Evolutionary conservation across 2,888 invertebrate species (phyloP).

Genomic region (Stegana nigrithorax): DNA sequence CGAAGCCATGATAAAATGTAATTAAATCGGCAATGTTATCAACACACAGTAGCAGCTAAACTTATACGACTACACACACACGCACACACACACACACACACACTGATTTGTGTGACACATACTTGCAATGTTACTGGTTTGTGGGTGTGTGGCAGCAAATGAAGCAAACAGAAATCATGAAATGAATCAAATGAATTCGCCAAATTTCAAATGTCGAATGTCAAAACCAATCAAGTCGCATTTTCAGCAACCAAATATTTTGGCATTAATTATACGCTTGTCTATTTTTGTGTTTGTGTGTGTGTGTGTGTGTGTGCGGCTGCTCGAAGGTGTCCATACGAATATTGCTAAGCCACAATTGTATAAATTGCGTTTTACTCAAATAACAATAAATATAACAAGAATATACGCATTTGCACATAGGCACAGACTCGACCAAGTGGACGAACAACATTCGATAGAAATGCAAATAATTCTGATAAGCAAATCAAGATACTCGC

Average conservation of each 20-base stretch:
- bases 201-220: not conserved
- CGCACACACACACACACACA: constrained; percentile 22
- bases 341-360: no score
- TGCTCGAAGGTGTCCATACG: no score
- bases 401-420: no score
- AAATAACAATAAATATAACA: no score
- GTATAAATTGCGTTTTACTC: no score
- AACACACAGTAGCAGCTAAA: constrained; percentile 3
- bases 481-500: no score
- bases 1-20: constrained; percentile 52
- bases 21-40: constrained; percentile 59
- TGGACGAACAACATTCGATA: no score
- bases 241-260: not conserved
- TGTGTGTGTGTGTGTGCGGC: not conserved
- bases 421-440: no score
- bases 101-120: constrained; percentile 6
- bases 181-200: not conserved
- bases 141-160: constrained; percentile 30
- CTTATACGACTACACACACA: constrained; percentile 14
- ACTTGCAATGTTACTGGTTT: constrained; percentile 13
- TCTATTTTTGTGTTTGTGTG: not conserved
- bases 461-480: no score
- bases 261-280: not conserved
- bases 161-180: not conserved
- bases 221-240: constrained; percentile 3